These are phyloP conservation scores for Cataglyphis altisquamis DNA, from an alignment of 2,888 invertebrate genomes.

Conservation along the genomic window DNA sequence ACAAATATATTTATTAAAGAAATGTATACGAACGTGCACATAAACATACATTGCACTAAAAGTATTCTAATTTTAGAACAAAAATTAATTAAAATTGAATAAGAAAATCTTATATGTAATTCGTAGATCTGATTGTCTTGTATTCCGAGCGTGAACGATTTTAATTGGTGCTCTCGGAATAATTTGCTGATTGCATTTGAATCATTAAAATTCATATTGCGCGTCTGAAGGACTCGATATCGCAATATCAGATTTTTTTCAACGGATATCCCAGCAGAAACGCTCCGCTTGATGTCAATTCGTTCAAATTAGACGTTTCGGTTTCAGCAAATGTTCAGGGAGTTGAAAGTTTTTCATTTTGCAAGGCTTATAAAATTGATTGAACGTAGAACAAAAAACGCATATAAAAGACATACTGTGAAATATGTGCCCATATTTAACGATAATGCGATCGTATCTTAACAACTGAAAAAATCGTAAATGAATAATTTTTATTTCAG, in stretches of 20 bases:
- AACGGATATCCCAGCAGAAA: slow-evolving; percentile 16
- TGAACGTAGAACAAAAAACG: background rate
- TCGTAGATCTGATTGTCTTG: slow-evolving; percentile 57
- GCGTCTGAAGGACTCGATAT: slow-evolving; percentile 43
- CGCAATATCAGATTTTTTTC: slow-evolving; percentile 37
- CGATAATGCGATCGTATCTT: slow-evolving; percentile 25
- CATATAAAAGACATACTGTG: background rate
- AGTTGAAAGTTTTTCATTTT: slow-evolving; percentile 22
- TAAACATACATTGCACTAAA: background rate
- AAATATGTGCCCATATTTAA: slow-evolving; percentile 1
- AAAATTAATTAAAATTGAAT: slow-evolving; percentile 69
- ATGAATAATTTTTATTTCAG: slow-evolving; percentile 32
- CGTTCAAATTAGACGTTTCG: slow-evolving; percentile 25
- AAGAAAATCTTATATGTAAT: slow-evolving; percentile 59
- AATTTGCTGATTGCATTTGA: slow-evolving; percentile 64
- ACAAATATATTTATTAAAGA: background rate
- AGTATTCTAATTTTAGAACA: slow-evolving; percentile 57
- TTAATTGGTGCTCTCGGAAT: slow-evolving; percentile 70
- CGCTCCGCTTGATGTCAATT: slow-evolving; percentile 29
- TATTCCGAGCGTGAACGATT: slow-evolving; percentile 70
- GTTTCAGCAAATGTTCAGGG: slow-evolving; percentile 4
- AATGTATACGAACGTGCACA: background rate
- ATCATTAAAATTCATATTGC: slow-evolving; percentile 72
- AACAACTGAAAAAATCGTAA: slow-evolving; percentile 1
- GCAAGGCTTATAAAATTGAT: slow-evolving; percentile 35